These are phyloP conservation scores for Sarcophaga subvicina DNA, from an alignment of 2,888 invertebrate genomes.

Conservation along the genomic window DNA sequence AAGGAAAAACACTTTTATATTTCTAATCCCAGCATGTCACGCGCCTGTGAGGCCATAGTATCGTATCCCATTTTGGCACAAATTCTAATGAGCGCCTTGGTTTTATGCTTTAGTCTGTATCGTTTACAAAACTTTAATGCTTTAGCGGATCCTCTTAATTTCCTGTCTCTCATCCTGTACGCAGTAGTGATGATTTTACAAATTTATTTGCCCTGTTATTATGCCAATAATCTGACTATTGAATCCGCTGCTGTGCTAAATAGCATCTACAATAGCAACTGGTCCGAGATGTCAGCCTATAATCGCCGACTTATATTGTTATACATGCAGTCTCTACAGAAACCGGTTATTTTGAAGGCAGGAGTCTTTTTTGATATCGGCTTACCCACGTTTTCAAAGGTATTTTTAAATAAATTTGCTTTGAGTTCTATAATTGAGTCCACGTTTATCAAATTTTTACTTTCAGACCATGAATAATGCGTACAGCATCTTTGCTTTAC, in stretches of 20 bases:
- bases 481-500: constrained; percentile 78
- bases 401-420: constrained; percentile 43
- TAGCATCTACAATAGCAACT: constrained; percentile 75
- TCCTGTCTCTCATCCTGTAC: constrained; percentile 72
- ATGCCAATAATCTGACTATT: constrained; percentile 77
- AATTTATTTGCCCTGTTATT: constrained; percentile 79
- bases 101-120: constrained; percentile 77
- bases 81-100: constrained; percentile 75
- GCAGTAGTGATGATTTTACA: constrained; percentile 74
- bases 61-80: constrained; percentile 75
- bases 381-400: constrained; percentile 77
- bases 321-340: constrained; percentile 77
- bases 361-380: constrained; percentile 77
- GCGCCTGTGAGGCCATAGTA: constrained; percentile 72
- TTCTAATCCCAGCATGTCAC: constrained; percentile 38
- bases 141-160: constrained; percentile 69
- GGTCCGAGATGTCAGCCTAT: constrained; percentile 73
- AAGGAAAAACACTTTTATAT: background rate
- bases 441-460: background rate
- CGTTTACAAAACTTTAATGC: constrained; percentile 73
- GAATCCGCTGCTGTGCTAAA: constrained; percentile 73
- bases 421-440: background rate
- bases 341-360: constrained; percentile 74
- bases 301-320: constrained; percentile 74
- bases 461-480: constrained; percentile 78